Evolutionary conservation across 2,113 vertebrate genomes (phyloP).

Genomic region (Orthonyx spaldingii): DNA sequence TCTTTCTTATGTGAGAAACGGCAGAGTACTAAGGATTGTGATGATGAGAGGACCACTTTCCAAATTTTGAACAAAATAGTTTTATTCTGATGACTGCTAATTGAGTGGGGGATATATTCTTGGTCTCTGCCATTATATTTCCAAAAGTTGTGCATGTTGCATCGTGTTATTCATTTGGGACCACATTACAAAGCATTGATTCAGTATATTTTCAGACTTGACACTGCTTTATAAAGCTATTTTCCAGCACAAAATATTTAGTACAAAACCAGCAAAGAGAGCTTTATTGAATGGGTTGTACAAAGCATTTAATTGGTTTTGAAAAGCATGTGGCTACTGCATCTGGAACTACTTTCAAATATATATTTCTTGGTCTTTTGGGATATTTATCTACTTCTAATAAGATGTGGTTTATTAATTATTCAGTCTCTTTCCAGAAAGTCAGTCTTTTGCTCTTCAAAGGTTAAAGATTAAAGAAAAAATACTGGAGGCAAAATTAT

Average conservation of each 20-base stretch:
- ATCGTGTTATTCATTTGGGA: not conserved
- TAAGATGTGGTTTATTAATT: not conserved
- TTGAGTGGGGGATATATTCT: not conserved
- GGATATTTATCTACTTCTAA: not conserved
- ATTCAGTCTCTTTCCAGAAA: conserved; percentile 28
- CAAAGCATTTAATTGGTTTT: conserved; percentile 12
- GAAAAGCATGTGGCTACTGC: conserved; percentile 13
- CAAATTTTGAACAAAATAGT: not conserved
- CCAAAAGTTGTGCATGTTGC: not conserved
- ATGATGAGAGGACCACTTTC: not conserved
- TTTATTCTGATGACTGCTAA: not conserved
- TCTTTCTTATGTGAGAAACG: not conserved
- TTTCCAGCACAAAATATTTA: not conserved
- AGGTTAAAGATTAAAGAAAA: conserved; percentile 58
- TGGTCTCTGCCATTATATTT: not conserved
- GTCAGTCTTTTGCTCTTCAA: conserved; percentile 7
- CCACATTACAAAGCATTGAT: conserved; percentile 19
- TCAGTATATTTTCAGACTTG: conserved; percentile 26
- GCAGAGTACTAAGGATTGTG: not conserved
- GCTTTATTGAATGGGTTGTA: not conserved
- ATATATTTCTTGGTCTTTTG: not conserved
- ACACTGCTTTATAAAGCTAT: not conserved
- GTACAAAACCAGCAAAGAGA: not conserved
- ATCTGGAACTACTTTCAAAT: not conserved
- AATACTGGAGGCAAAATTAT: conserved; percentile 13